Conservation (phyloP, 2,888 invertebrate genomes). For the Netelia virgata region DNA sequence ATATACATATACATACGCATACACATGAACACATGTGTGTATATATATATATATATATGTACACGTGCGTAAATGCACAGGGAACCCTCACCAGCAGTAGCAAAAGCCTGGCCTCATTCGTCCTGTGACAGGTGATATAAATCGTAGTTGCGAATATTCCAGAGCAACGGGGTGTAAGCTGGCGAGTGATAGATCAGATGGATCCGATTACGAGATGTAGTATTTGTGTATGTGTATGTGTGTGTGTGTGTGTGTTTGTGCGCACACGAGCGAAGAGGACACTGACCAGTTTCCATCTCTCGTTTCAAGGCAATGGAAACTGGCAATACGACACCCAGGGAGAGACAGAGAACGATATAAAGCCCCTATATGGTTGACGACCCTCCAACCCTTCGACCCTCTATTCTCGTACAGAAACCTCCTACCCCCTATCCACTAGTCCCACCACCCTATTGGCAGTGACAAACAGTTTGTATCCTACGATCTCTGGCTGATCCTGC, state of each 20-base stretch:
- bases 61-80: background rate
- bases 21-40: background rate
- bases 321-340: slow-evolving; percentile 41
- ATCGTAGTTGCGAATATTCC: slow-evolving; percentile 53
- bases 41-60: too few species aligned
- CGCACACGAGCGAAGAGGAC: background rate
- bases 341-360: slow-evolving; percentile 20
- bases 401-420: background rate
- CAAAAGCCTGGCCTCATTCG: slow-evolving; percentile 23
- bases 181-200: slow-evolving; percentile 61
- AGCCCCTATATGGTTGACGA: background rate
- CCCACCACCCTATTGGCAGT: slow-evolving; percentile 21
- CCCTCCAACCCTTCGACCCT: background rate
- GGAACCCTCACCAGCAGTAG: slow-evolving; percentile 30
- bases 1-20: background rate
- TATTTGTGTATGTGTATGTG: background rate
- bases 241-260: background rate
- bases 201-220: slow-evolving; percentile 53
- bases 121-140: slow-evolving; percentile 30
- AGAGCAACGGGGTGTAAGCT: slow-evolving; percentile 50
- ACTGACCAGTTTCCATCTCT: slow-evolving; percentile 32
- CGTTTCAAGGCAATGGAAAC: slow-evolving; percentile 15
- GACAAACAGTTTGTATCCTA: slow-evolving; percentile 48
- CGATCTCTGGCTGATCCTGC: slow-evolving; percentile 32
- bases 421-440: background rate